Evolutionary conservation across 2,888 invertebrate species (phyloP).

Genomic region (Kuschelorhynchus macadamiae): DNA sequence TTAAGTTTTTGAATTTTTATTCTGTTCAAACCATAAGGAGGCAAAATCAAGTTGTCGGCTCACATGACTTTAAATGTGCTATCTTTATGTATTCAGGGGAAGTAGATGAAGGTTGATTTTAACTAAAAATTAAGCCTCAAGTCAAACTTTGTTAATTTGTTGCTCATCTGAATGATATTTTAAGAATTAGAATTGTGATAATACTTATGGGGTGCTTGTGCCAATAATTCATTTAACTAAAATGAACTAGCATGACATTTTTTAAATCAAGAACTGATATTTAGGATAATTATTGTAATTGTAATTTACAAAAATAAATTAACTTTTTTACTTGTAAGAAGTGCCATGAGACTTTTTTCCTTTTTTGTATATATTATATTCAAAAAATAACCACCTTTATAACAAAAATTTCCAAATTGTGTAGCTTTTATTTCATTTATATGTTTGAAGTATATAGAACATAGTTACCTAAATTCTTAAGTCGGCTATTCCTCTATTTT

Average conservation of each 20-base stretch:
- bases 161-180: too few relatives aligned
- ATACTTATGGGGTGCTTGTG: slow-evolving; percentile 2
- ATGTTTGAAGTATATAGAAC: slow-evolving; percentile 30
- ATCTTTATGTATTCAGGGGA: too few relatives aligned
- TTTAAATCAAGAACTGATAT: slow-evolving; percentile 39
- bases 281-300: slow-evolving; percentile 16
- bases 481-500: slow-evolving; percentile 14
- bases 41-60: too few relatives aligned
- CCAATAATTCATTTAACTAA: neutral
- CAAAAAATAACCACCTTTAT: neutral
- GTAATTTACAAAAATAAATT: slow-evolving; percentile 18
- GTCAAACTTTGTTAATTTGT: too few relatives aligned
- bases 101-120: too few relatives aligned
- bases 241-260: slow-evolving; percentile 30
- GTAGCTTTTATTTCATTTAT: slow-evolving; percentile 17
- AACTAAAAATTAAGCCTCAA: too few relatives aligned
- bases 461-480: slow-evolving; percentile 40
- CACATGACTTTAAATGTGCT: too few relatives aligned
- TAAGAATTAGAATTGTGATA: too few relatives aligned
- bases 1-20: too few relatives aligned
- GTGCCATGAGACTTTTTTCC: slow-evolving; percentile 43
- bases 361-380: neutral
- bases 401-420: neutral
- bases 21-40: too few relatives aligned
- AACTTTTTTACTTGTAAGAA: slow-evolving; percentile 28